phyloP scores from a whole-genome alignment of 2,888 invertebrate species.

The Lasioglossum zephyrum region DNA sequence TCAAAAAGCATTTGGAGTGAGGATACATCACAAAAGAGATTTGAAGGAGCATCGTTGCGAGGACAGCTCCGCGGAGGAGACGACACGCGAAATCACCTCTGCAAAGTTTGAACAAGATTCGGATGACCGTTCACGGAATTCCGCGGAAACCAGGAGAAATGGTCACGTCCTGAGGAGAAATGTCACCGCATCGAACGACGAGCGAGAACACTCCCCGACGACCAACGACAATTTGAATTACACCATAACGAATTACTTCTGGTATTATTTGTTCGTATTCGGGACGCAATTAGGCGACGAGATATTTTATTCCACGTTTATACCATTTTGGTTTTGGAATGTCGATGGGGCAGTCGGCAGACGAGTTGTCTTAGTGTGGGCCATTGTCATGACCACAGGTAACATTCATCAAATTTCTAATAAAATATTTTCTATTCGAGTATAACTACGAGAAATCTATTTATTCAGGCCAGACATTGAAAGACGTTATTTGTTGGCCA shows the following conservation, averaged over 20 bases:
- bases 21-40: constrained; percentile 79
- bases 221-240: constrained; percentile 84
- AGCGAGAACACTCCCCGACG: constrained; percentile 11
- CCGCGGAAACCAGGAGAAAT: constrained; percentile 53
- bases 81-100: not conserved
- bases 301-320: constrained; percentile 95
- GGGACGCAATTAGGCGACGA: constrained; percentile 96
- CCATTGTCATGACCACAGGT: constrained; percentile 94
- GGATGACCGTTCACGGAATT: not conserved
- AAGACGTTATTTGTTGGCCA: constrained; percentile 95
- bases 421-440: constrained; percentile 2
- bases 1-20: constrained; percentile 92
- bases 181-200: constrained; percentile 56
- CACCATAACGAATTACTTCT: constrained; percentile 89
- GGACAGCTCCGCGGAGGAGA: not conserved
- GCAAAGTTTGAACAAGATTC: constrained; percentile 18
- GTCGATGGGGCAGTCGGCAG: constrained; percentile 94
- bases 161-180: constrained; percentile 41
- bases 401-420: constrained; percentile 62
- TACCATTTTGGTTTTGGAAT: constrained; percentile 98
- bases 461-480: constrained; percentile 91
- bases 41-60: constrained; percentile 8
- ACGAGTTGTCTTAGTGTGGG: constrained; percentile 93
- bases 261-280: constrained; percentile 93
- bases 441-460: not conserved